phyloP scores from a whole-genome alignment of 2,113 vertebrate species.

The Campylorhamphus procurvoides region DNA sequence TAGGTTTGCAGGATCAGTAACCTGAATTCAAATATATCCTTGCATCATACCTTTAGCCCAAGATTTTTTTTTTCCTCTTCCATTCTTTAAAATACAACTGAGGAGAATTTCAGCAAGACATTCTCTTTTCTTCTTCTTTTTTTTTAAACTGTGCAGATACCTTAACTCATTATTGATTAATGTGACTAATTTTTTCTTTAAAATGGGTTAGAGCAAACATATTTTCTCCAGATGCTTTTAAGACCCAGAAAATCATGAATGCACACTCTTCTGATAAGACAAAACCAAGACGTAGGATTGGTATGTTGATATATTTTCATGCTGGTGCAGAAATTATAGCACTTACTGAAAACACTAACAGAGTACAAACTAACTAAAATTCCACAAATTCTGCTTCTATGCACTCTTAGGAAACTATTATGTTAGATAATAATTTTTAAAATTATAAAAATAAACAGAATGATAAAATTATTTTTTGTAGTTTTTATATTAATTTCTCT shows the following conservation, averaged over 20 bases:
- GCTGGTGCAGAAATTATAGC: not conserved
- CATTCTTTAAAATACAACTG: not conserved
- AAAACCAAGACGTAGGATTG: not conserved
- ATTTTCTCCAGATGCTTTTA: not conserved
- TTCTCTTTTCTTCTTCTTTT: accelerated
- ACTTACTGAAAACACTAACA: not conserved
- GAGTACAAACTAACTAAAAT: not conserved
- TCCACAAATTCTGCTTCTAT: not conserved
- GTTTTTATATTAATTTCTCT: not conserved
- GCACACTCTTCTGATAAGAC: not conserved
- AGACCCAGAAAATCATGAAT: not conserved
- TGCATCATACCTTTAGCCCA: not conserved
- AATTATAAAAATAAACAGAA: not conserved
- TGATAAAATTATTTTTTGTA: no score
- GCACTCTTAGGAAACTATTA: not conserved
- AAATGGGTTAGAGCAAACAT: accelerated
- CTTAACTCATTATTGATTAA: not conserved
- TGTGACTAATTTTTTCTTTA: not conserved
- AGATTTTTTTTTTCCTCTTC: not conserved
- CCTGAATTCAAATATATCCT: not conserved
- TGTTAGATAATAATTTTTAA: not conserved
- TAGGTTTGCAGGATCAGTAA: not conserved
- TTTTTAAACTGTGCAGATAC: not conserved
- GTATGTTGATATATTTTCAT: not conserved
- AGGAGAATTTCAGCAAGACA: not conserved